phyloP scores from a whole-genome alignment of 2,113 vertebrate genomes.

The Dendropsophus ebraccatus region DNA sequence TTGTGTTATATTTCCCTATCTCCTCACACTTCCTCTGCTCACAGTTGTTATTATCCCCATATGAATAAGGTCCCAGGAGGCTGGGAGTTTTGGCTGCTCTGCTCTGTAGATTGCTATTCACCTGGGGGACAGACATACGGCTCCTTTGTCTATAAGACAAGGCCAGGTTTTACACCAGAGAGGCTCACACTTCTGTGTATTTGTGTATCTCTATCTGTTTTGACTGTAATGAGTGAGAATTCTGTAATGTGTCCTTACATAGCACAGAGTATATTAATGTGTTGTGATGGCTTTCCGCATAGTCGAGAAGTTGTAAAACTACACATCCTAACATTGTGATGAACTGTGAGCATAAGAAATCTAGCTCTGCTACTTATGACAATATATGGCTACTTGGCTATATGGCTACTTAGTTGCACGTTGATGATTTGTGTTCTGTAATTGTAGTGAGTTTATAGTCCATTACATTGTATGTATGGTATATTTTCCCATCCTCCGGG shows the following conservation, averaged over 20 bases:
- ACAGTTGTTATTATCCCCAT: not conserved
- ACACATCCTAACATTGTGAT: not conserved
- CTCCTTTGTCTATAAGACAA: not conserved
- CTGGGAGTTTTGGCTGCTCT: not conserved
- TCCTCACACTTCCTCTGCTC: slow-evolving; percentile 10
- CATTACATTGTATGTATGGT: not conserved
- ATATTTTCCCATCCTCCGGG: not conserved
- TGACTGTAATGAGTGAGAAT: not conserved
- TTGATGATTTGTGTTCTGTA: not conserved
- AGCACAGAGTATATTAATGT: not conserved
- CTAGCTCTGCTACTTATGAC: too few species aligned
- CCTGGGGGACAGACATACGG: slow-evolving; percentile 19
- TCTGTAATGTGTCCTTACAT: not conserved
- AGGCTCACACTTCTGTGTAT: too few species aligned
- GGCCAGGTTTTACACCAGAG: not conserved
- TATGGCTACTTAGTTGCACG: not conserved
- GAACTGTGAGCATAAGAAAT: not conserved
- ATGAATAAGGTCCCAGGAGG: slow-evolving; percentile 1
- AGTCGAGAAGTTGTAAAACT: not conserved
- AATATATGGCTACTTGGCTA: too few species aligned
- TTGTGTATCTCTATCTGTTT: not conserved
- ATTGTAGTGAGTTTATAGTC: not conserved
- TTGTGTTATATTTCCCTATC: not conserved
- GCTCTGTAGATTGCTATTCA: not conserved
- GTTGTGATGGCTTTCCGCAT: not conserved